phyloP scores from a whole-genome alignment of 2,113 vertebrate genomes.

The Pomatorhinus ruficollis region DNA sequence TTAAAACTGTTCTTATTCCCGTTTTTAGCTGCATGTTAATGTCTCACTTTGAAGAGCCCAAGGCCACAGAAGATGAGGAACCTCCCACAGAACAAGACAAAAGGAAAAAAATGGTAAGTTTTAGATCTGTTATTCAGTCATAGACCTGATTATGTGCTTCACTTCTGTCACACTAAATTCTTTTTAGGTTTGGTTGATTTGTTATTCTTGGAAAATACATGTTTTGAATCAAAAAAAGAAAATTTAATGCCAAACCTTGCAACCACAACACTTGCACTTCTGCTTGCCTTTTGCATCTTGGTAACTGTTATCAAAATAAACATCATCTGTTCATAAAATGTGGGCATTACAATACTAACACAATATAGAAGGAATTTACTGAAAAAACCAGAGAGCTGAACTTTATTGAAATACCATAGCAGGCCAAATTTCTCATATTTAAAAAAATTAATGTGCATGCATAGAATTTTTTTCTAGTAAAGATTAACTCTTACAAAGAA shows the following conservation, averaged over 20 bases:
- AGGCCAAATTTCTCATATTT: background rate
- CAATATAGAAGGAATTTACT: background rate
- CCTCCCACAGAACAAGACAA: slow-evolving; percentile 97
- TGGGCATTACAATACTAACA: background rate
- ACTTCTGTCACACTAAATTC: background rate
- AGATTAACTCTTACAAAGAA: background rate
- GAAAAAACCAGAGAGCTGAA: background rate
- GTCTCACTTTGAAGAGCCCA: slow-evolving; percentile 88
- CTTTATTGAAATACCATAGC: background rate
- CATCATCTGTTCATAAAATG: background rate
- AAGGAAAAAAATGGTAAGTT: slow-evolving; percentile 90
- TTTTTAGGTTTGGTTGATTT: background rate
- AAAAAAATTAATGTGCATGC: background rate
- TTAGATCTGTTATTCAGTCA: background rate
- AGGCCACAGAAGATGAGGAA: slow-evolving; percentile 90
- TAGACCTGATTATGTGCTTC: background rate
- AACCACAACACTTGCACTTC: background rate
- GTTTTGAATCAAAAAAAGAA: background rate
- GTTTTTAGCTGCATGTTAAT: slow-evolving; percentile 92
- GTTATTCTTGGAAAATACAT: background rate
- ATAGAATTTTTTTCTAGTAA: background rate
- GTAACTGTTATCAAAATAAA: background rate
- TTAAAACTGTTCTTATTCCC: background rate
- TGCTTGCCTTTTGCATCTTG: background rate
- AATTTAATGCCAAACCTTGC: background rate